phyloP scores from a whole-genome alignment of 2,113 vertebrate species.

The Rhipidura dahli region DNA sequence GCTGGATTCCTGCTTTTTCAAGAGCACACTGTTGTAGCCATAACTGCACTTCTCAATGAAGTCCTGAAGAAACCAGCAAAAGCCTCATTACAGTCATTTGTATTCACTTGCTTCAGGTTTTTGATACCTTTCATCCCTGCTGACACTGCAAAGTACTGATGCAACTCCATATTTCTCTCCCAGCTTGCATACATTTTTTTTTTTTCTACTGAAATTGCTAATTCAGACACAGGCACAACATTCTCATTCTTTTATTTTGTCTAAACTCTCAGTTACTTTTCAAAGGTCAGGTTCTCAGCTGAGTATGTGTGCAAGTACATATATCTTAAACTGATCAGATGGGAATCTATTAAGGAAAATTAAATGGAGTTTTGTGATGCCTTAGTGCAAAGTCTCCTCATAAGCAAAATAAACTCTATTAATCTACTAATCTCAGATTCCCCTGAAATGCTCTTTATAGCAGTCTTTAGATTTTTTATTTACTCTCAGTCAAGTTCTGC shows the following conservation, averaged over 20 bases:
- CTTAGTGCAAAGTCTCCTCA: not conserved
- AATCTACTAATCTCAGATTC: not conserved
- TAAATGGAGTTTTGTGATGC: not conserved
- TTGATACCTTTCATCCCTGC: not conserved
- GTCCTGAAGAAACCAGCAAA: not conserved
- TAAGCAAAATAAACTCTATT: not conserved
- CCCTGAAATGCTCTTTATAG: not conserved
- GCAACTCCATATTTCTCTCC: not conserved
- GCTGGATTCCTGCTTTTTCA: not conserved
- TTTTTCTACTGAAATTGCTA: not conserved
- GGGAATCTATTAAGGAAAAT: not conserved
- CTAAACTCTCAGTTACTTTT: not conserved
- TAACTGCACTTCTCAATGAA: not conserved
- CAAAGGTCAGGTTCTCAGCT: not conserved
- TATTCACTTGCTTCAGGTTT: not conserved
- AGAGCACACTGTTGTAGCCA: not conserved
- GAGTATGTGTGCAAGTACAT: not conserved
- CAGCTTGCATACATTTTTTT: rapidly evolving
- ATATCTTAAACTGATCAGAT: not conserved
- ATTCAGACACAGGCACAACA: not conserved
- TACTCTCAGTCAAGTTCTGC: not conserved
- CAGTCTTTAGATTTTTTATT: not conserved
- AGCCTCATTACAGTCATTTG: not conserved
- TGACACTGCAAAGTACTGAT: not conserved
- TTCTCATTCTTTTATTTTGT: not conserved